Evolutionary conservation across 2,888 invertebrate species (phyloP).

Genomic region (Ichneumoninae sp.): DNA sequence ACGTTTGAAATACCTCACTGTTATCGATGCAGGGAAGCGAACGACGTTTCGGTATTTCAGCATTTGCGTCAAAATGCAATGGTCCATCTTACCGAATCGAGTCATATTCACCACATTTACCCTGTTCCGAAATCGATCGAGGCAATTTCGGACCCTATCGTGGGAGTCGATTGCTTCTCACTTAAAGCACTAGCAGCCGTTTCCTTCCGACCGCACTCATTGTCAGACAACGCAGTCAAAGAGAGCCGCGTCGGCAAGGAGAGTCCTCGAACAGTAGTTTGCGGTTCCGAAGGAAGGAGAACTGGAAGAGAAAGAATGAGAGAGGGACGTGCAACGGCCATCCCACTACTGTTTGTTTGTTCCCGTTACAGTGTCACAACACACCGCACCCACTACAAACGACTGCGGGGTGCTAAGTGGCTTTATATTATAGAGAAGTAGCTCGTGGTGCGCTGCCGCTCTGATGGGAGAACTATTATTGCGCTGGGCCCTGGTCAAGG

Average conservation of each 20-base stretch:
- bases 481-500: slow-evolving; percentile 56
- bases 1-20: too few species aligned
- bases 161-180: slow-evolving; percentile 53
- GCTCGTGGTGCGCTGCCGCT: slow-evolving; percentile 30
- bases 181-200: slow-evolving; percentile 15
- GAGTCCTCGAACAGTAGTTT: slow-evolving; percentile 4
- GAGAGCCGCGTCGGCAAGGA: slow-evolving; percentile 20
- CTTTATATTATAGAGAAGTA: slow-evolving; percentile 69
- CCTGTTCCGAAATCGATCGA: background rate
- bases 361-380: slow-evolving; percentile 80
- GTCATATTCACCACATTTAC: background rate
- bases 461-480: slow-evolving; percentile 39
- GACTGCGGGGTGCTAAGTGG: slow-evolving; percentile 80
- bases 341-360: slow-evolving; percentile 78
- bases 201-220: slow-evolving; percentile 22
- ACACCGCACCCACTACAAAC: slow-evolving; percentile 78
- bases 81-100: too few species aligned
- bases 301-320: slow-evolving; percentile 54
- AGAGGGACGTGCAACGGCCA: slow-evolving; percentile 64
- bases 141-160: slow-evolving; percentile 18
- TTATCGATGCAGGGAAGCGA: too few species aligned
- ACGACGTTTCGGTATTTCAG: too few species aligned
- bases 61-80: too few species aligned
- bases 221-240: slow-evolving; percentile 16
- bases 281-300: slow-evolving; percentile 68